phyloP scores from a whole-genome alignment of 2,888 invertebrate species.

The Eupithecia exiguata region DNA sequence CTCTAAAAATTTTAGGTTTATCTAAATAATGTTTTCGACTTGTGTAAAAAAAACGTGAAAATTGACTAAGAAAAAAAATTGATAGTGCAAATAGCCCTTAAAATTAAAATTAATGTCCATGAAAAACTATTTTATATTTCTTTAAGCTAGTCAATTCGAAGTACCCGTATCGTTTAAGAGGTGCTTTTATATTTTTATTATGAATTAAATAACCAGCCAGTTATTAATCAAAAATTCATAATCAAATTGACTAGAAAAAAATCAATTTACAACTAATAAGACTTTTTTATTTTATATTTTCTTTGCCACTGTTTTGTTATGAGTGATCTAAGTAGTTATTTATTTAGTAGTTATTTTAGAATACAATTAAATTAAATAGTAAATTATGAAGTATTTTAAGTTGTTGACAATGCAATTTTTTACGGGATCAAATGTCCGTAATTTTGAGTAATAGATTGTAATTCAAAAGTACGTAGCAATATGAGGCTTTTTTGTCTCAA shows the following conservation, averaged over 20 bases:
- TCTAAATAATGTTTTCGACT: neutral
- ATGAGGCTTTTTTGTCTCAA: constrained; percentile 8
- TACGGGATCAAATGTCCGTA: constrained; percentile 14
- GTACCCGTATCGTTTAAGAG: constrained; percentile 15
- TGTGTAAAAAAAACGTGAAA: too few relatives aligned
- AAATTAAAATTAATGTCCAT: neutral
- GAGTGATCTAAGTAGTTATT: constrained; percentile 30
- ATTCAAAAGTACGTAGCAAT: neutral
- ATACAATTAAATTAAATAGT: constrained; percentile 23
- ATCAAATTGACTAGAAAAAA: constrained; percentile 12
- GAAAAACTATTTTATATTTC: constrained; percentile 1
- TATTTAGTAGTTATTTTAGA: constrained; percentile 34
- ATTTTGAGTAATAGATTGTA: constrained; percentile 6
- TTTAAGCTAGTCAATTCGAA: constrained; percentile 17
- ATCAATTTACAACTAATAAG: neutral
- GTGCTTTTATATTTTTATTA: constrained; percentile 4
- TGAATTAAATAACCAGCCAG: constrained; percentile 2
- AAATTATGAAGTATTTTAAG: constrained; percentile 31
- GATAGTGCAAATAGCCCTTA: neutral
- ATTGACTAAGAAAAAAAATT: too few relatives aligned
- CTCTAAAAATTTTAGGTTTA: neutral
- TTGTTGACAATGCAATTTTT: constrained; percentile 42
- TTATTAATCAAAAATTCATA: neutral
- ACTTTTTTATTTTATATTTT: constrained; percentile 18
- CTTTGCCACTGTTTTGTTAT: constrained; percentile 27